phyloP scores from a whole-genome alignment of 2,113 vertebrate genomes.

The Melospiza melodia region DNA sequence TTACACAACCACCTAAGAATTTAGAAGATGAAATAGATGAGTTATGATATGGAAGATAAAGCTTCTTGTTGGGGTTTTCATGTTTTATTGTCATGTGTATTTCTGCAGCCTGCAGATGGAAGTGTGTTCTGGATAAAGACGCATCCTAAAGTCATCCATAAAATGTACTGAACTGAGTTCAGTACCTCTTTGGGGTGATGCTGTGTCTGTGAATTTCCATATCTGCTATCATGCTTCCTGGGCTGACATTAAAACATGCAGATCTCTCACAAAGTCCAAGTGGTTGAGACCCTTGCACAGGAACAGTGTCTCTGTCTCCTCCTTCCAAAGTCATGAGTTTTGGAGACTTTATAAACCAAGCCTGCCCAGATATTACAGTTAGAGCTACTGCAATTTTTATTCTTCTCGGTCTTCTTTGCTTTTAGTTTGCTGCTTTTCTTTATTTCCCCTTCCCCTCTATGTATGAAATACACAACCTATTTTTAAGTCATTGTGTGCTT shows the following conservation, averaged over 20 bases:
- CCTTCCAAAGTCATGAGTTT: not conserved
- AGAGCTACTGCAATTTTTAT: not conserved
- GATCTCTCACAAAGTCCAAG: not conserved
- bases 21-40: not conserved
- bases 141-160: not conserved
- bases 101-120: not conserved
- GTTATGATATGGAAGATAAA: not conserved
- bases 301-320: not conserved
- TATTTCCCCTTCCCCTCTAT: not conserved
- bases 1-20: not conserved
- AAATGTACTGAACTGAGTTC: not conserved
- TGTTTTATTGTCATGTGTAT: not conserved
- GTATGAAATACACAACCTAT: not conserved
- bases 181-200: not conserved
- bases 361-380: not conserved
- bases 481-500: constrained; percentile 9
- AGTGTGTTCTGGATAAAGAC: not conserved
- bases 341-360: not conserved
- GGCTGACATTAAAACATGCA: not conserved
- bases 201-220: not conserved
- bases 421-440: not conserved
- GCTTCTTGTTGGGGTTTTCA: not conserved
- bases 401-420: not conserved
- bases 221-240: not conserved
- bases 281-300: not conserved